A percentile compares a stretch with the other conserved stretches of the same genome.
Conservation (phyloP, 2,113 vertebrate species). For the Cygnus buccinator region DNA sequence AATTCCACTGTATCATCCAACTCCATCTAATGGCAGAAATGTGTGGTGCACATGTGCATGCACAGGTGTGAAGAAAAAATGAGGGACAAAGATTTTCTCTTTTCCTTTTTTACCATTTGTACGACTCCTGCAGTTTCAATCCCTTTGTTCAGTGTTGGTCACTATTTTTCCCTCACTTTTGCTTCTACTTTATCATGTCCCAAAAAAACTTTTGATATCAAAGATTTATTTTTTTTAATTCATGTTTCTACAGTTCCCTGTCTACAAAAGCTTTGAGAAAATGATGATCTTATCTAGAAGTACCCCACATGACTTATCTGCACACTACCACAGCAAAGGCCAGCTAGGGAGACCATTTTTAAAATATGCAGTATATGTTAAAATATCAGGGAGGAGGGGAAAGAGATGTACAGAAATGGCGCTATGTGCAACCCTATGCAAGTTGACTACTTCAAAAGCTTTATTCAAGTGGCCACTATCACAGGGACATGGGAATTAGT, state of each 20-base stretch:
- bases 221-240: neutral
- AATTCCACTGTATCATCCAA: neutral
- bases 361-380: neutral
- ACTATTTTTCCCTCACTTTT: neutral
- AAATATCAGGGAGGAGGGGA: neutral
- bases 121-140: neutral
- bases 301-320: neutral
- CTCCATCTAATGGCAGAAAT: conserved; percentile 29
- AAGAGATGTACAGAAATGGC: neutral
- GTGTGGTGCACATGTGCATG: neutral
- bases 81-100: neutral
- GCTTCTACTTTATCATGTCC: neutral
- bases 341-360: neutral
- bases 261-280: neutral
- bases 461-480: neutral
- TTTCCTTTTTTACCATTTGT: neutral
- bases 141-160: neutral
- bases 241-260: neutral
- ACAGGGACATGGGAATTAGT: neutral
- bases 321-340: neutral
- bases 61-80: conserved; percentile 5
- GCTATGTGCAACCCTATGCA: neutral
- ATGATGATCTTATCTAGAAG: neutral
- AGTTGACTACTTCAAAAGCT: neutral
- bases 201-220: neutral